These are phyloP conservation scores for Amazona ochrocephala DNA, from an alignment of 2,797 vertebrate genomes.

Conservation along the genomic window DNA sequence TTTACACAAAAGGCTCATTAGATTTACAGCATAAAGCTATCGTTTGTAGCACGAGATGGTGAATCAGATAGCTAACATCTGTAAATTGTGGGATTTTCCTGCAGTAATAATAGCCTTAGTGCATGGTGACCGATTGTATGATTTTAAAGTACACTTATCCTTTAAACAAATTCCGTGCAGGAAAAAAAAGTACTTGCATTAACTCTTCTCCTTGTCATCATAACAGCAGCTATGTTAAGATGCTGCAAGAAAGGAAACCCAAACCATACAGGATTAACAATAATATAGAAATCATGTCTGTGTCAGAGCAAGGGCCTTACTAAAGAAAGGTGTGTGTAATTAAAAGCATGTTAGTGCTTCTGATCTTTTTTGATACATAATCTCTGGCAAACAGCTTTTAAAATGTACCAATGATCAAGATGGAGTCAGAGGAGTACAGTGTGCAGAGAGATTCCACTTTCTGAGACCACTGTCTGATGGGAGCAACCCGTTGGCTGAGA, in stretches of 20 bases:
- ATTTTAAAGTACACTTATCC: not conserved
- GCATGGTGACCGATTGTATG: not conserved
- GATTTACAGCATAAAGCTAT: not conserved
- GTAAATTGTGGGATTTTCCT: not conserved
- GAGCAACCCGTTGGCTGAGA: not conserved
- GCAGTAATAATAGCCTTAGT: not conserved
- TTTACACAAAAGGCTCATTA: not conserved
- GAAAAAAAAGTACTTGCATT: not conserved
- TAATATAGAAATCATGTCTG: not conserved
- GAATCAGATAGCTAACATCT: not conserved
- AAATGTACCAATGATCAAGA: not conserved
- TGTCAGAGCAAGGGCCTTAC: not conserved
- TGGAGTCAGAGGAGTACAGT: not conserved
- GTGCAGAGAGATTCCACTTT: not conserved
- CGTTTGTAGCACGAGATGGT: not conserved
- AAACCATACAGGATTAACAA: not conserved
- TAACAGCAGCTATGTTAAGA: not conserved
- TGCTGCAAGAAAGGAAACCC: not conserved
- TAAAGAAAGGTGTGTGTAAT: not conserved
- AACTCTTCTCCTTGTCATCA: not conserved
- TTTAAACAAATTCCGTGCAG: not conserved
- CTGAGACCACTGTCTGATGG: not conserved
- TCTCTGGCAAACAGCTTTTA: not conserved
- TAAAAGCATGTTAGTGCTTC: not conserved
- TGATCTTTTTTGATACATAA: not conserved